Conservation (phyloP, 2,797 vertebrate genomes). For the Poecilia picta region DNA sequence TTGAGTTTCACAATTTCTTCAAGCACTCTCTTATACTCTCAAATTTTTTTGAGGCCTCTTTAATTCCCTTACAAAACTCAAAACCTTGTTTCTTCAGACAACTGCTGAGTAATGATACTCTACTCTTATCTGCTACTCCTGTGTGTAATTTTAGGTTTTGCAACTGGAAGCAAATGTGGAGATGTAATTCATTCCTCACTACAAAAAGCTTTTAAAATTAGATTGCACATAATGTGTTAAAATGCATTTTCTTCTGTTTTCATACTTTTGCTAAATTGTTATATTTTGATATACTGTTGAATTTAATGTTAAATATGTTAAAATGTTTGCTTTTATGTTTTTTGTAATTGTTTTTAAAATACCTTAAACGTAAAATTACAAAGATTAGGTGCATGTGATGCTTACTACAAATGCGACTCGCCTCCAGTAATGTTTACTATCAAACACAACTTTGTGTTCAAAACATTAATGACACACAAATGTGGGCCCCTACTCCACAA, state of each 20-base stretch:
- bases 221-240: neutral
- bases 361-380: neutral
- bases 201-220: neutral
- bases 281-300: neutral
- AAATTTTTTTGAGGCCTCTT: neutral
- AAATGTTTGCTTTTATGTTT: neutral
- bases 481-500: neutral
- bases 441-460: slow-evolving; percentile 22
- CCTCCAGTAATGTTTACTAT: slow-evolving; percentile 23
- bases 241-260: neutral
- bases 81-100: neutral
- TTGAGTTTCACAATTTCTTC: too few species aligned
- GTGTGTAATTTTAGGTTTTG: neutral
- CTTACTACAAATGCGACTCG: neutral
- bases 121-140: neutral
- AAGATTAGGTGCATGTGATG: neutral
- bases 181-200: neutral
- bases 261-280: neutral
- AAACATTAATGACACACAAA: slow-evolving; percentile 29
- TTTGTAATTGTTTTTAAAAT: neutral
- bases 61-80: neutral
- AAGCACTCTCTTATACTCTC: neutral
- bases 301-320: neutral
- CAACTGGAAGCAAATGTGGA: too few species aligned
- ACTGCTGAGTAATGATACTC: neutral